Percentiles rank a stretch among this genome's conserved stretches.
Conservation (phyloP, 92 coral and sea anemone genomes). For the Epizoanthus fatuus region DNA sequence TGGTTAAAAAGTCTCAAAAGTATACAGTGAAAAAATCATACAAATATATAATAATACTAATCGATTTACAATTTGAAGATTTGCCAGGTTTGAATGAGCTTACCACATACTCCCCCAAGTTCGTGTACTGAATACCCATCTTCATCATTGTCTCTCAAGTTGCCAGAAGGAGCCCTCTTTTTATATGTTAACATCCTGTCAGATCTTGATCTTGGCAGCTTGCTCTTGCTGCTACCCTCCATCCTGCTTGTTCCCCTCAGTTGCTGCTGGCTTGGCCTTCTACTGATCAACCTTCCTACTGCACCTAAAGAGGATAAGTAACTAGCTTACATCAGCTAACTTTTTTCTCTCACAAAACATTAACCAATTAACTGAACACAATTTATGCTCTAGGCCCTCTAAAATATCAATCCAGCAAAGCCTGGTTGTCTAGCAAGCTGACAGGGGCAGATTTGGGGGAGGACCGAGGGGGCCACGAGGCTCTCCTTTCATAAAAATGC, state of each 20-base stretch:
- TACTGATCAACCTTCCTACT: conserved; percentile 79
- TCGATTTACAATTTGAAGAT: neutral
- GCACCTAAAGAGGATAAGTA: conserved; percentile 56
- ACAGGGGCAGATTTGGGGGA: neutral
- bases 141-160: conserved; percentile 67
- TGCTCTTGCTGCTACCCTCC: conserved; percentile 61
- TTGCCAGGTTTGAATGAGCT: neutral
- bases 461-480: no score
- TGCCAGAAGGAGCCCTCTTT: conserved; percentile 42
- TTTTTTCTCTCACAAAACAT: no score
- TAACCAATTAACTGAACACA: neutral
- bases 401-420: neutral
- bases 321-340: no score
- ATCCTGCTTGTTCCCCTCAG: conserved; percentile 54
- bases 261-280: conserved; percentile 91
- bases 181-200: conserved; percentile 73
- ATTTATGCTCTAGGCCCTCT: neutral
- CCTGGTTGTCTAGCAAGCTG: neutral
- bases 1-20: no score
- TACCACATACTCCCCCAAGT: conserved; percentile 62
- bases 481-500: no score
- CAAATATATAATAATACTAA: neutral
- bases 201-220: conserved; percentile 87
- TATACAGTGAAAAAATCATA: no score
- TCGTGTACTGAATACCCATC: conserved; percentile 92